Conservation (phyloP, 2,888 invertebrate genomes). For the Epinotia ramella region DNA sequence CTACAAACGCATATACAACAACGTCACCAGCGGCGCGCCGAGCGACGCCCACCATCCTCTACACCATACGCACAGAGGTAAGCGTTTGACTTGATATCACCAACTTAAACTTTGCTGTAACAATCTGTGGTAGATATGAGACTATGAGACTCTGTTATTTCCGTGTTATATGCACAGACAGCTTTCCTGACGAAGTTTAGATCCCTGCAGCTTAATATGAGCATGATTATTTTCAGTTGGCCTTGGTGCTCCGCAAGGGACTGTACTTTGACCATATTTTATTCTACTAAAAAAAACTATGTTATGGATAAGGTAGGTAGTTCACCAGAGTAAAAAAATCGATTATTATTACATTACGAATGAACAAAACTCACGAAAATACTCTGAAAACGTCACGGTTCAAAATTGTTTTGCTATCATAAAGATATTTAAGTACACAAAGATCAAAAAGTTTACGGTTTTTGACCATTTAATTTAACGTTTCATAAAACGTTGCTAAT, state of each 20-base stretch:
- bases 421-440: too few species aligned
- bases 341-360: too few species aligned
- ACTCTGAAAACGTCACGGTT: too few species aligned
- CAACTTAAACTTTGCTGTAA: not conserved
- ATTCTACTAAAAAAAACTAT: not conserved
- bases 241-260: constrained; percentile 4
- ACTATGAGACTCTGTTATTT: not conserved
- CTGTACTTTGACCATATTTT: not conserved
- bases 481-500: too few species aligned
- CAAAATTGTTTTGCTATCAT: too few species aligned
- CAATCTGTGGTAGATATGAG: too few species aligned
- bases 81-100: constrained; percentile 31
- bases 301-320: too few species aligned
- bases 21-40: constrained; percentile 85
- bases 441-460: too few species aligned
- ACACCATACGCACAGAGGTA: constrained; percentile 91
- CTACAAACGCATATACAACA: constrained; percentile 98
- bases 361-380: too few species aligned
- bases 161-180: too few species aligned
- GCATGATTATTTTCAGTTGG: not conserved
- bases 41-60: constrained; percentile 87
- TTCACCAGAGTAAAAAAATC: too few species aligned
- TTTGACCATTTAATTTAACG: too few species aligned
- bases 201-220: not conserved
- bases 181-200: not conserved